These are phyloP conservation scores for Arnoldichthys spilopterus DNA, from an alignment of 2,797 vertebrate genomes.

Conservation along the genomic window DNA sequence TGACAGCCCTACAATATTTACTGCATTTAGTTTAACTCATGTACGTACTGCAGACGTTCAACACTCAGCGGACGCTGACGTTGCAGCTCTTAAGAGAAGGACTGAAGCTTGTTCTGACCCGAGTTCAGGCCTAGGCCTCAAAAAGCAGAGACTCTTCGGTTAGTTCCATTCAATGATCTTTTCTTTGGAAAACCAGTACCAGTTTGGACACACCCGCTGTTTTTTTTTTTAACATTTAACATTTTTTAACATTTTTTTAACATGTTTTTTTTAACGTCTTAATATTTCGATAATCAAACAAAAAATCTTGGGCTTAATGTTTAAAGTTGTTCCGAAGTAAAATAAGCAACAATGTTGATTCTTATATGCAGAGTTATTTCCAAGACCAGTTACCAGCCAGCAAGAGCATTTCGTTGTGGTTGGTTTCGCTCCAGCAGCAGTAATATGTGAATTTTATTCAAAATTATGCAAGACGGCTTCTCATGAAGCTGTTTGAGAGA, in stretches of 20 bases:
- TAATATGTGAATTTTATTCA: too few species aligned
- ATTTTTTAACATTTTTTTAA: too few species aligned
- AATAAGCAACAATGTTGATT: not conserved
- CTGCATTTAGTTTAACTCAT: constrained; percentile 3
- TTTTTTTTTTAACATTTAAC: too few species aligned
- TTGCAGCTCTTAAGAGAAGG: constrained; percentile 29
- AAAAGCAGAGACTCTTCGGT: constrained; percentile 43
- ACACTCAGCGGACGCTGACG: not conserved
- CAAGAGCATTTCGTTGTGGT: too few species aligned
- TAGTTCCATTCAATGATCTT: constrained; percentile 25
- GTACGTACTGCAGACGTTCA: constrained; percentile 1
- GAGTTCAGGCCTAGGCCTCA: constrained; percentile 32
- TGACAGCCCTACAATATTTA: not conserved
- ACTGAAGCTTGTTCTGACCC: constrained; percentile 11
- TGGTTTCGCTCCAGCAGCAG: too few species aligned
- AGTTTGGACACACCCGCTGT: not conserved
- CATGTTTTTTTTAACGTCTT: too few species aligned
- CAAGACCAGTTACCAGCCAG: not conserved
- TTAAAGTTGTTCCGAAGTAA: not conserved
- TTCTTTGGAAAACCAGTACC: not conserved
- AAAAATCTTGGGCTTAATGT: not conserved
- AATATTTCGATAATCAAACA: too few species aligned
- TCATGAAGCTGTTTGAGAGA: too few species aligned
- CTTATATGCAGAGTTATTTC: not conserved
- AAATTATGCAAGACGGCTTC: too few species aligned